phyloP scores from a whole-genome alignment of 2,797 vertebrate genomes.

The Linurgus olivaceus region DNA sequence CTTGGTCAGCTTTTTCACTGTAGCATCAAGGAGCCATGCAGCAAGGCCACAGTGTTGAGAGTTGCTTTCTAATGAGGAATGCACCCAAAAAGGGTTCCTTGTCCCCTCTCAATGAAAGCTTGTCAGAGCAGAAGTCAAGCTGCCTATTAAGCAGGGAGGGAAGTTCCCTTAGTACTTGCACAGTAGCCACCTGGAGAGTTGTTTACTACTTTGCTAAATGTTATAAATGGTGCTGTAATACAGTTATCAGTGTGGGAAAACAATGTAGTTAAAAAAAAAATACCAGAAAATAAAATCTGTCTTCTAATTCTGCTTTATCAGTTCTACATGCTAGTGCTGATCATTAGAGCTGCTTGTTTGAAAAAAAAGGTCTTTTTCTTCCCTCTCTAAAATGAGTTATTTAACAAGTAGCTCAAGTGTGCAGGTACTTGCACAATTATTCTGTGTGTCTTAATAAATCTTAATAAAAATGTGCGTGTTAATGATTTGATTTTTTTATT shows the following conservation, averaged over 20 bases:
- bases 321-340: not conserved
- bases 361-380: not conserved
- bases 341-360: not conserved
- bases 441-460: not conserved
- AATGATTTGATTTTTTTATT: not conserved
- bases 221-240: not conserved
- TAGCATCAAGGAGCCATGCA: not conserved
- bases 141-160: conserved; percentile 17
- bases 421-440: not conserved
- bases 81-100: conserved; percentile 25
- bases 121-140: not conserved
- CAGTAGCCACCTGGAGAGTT: conserved; percentile 13
- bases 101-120: conserved; percentile 22
- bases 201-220: not conserved
- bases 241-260: not conserved
- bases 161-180: not conserved
- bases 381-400: not conserved
- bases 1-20: not conserved
- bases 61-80: not conserved
- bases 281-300: not conserved
- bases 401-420: not conserved
- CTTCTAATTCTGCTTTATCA: not conserved
- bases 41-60: not conserved
- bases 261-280: not conserved
- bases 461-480: not conserved